phyloP scores from a whole-genome alignment of 1,140 invertebrate species.

The Mycetomoellerius zeteki region DNA sequence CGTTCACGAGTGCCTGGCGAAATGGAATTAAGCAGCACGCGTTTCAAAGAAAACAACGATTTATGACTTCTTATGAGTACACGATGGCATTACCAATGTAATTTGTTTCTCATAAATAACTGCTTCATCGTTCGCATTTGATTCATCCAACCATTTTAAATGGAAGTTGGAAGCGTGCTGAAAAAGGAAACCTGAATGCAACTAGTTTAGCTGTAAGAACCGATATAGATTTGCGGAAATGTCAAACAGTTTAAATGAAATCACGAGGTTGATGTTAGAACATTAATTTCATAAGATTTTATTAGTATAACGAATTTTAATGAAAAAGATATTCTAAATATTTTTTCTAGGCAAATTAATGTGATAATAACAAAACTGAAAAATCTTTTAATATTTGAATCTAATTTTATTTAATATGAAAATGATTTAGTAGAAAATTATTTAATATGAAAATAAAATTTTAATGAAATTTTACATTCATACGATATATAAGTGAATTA shows the following conservation, averaged over 20 bases:
- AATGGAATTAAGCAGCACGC: conserved; percentile 55
- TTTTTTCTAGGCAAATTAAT: neutral
- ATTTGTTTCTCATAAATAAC: conserved; percentile 51
- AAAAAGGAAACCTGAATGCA: conserved; percentile 14
- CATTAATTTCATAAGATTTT: neutral
- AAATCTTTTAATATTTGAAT: neutral
- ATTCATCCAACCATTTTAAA: conserved; percentile 14
- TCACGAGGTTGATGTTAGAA: neutral
- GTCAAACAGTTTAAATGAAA: conserved; percentile 18
- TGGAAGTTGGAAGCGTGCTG: neutral
- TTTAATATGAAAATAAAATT: neutral
- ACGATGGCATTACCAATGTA: conserved; percentile 16
- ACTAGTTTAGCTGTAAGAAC: neutral
- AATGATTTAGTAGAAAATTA: too few species aligned
- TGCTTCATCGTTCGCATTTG: conserved; percentile 24
- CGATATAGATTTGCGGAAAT: conserved; percentile 9
- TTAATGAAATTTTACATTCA: neutral
- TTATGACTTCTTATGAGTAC: conserved; percentile 25
- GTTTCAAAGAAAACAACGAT: conserved; percentile 54
- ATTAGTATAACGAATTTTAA: neutral
- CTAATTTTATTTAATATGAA: neutral
- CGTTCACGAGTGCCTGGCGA: conserved; percentile 17
- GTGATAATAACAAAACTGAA: neutral
- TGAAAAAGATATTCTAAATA: neutral
- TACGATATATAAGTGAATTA: neutral